These are phyloP conservation scores for Pachyrhynchus sulphureomaculatus DNA, from an alignment of 1,140 invertebrate genomes.

Conservation along the genomic window DNA sequence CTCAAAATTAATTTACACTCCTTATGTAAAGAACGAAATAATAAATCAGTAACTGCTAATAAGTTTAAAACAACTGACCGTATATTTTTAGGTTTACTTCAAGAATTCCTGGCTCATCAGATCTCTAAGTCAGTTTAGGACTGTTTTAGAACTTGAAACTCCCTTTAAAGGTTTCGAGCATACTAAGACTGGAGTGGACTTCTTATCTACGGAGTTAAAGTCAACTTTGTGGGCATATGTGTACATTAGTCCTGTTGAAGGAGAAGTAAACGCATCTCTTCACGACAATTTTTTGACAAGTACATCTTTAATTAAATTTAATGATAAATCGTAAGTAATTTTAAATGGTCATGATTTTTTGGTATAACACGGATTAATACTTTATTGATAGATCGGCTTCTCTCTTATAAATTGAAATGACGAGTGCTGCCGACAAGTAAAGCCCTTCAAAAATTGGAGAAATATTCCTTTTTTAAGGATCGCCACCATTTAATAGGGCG, in stretches of 20 bases:
- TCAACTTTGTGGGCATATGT: constrained; percentile 32
- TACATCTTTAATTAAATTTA: constrained; percentile 35
- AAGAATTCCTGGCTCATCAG: constrained; percentile 55
- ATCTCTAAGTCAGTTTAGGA: constrained; percentile 53
- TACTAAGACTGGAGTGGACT: constrained; percentile 47
- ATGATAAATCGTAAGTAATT: constrained; percentile 37
- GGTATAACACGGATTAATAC: no score
- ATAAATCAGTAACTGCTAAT: no score
- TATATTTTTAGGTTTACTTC: constrained; percentile 35
- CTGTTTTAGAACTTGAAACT: constrained; percentile 54
- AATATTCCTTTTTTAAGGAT: no score
- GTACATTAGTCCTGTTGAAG: constrained; percentile 40
- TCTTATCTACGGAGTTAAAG: constrained; percentile 30
- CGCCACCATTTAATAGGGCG: no score
- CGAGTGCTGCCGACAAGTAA: no score
- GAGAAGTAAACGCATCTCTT: constrained; percentile 39
- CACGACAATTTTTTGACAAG: constrained; percentile 37
- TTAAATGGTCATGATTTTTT: no score
- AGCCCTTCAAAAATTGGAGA: no score
- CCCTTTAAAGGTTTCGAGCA: constrained; percentile 56
- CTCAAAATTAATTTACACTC: no score
- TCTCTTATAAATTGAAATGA: no score
- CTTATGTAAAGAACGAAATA: no score
- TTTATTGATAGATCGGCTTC: no score
- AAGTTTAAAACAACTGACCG: no score